Evolutionary conservation across 2,888 invertebrate species (phyloP).

Genomic region (Desoria tigrina): DNA sequence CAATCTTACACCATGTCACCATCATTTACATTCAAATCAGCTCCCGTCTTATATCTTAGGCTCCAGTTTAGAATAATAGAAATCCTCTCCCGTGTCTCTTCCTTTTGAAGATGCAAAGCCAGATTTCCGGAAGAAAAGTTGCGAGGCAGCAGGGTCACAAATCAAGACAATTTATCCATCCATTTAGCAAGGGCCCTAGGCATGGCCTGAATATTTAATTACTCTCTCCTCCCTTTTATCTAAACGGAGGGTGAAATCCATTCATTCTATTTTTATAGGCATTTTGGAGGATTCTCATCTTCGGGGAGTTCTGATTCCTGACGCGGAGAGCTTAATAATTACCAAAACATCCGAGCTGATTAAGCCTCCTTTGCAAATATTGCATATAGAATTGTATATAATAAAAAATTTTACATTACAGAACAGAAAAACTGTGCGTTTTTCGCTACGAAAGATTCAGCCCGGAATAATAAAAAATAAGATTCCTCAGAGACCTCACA

Average conservation of each 20-base stretch:
- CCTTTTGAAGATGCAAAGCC: background rate
- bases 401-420: background rate
- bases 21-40: slow-evolving; percentile 16
- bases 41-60: background rate
- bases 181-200: background rate
- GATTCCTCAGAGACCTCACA: background rate
- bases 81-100: background rate
- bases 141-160: background rate
- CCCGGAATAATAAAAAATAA: too few species aligned
- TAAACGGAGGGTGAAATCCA: background rate
- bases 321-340: slow-evolving; percentile 18
- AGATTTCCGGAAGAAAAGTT: background rate
- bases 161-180: slow-evolving; percentile 12
- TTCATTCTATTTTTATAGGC: background rate
- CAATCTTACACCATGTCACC: background rate
- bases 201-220: slow-evolving; percentile 20
- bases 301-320: slow-evolving; percentile 8
- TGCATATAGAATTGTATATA: background rate
- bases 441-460: too few species aligned
- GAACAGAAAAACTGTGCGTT: too few species aligned
- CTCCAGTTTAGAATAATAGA: too few species aligned
- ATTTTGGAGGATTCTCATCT: too few species aligned
- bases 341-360: background rate
- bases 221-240: slow-evolving; percentile 4
- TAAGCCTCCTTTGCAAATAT: background rate